A percentile compares a stretch with the other conserved stretches of the same genome.
phyloP scores from a whole-genome alignment of 2,888 invertebrate genomes.

The Electrophaes corylata region DNA sequence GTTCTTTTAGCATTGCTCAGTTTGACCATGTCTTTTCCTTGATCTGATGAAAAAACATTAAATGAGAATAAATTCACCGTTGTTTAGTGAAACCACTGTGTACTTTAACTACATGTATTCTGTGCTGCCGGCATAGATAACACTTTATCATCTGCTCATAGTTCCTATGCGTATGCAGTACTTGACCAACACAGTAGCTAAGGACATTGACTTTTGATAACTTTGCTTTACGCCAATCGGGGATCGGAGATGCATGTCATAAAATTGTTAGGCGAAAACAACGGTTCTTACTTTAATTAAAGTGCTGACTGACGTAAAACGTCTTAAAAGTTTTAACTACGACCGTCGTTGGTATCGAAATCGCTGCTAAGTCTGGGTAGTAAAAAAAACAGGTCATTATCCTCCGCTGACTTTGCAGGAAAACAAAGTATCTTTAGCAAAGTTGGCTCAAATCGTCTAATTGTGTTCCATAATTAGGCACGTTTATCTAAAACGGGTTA shows the following conservation, averaged over 20 bases:
- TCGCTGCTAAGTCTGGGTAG: too few relatives aligned
- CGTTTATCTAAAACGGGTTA: constrained; percentile 46
- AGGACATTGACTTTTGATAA: constrained; percentile 71
- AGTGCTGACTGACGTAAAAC: too few relatives aligned
- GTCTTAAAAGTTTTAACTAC: too few relatives aligned
- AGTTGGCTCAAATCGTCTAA: constrained; percentile 17
- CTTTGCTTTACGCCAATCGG: constrained; percentile 34
- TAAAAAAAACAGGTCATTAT: too few relatives aligned
- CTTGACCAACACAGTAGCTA: constrained; percentile 58
- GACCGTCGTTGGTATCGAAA: too few relatives aligned
- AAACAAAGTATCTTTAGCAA: constrained; percentile 5
- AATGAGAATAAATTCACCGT: too few relatives aligned
- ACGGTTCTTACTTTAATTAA: not conserved
- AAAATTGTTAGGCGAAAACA: not conserved
- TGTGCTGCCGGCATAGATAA: constrained; percentile 65
- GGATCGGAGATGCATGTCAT: not conserved
- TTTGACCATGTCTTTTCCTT: too few relatives aligned
- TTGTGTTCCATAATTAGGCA: constrained; percentile 38
- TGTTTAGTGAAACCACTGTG: constrained; percentile 11
- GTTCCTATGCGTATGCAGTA: constrained; percentile 72
- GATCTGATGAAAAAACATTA: too few relatives aligned
- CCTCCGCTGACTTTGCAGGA: not conserved
- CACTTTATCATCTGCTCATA: constrained; percentile 81
- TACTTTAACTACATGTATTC: constrained; percentile 8
- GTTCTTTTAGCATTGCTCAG: too few relatives aligned